These are phyloP conservation scores for Lucilia sericata DNA, from an alignment of 1,140 invertebrate species.

Conservation along the genomic window DNA sequence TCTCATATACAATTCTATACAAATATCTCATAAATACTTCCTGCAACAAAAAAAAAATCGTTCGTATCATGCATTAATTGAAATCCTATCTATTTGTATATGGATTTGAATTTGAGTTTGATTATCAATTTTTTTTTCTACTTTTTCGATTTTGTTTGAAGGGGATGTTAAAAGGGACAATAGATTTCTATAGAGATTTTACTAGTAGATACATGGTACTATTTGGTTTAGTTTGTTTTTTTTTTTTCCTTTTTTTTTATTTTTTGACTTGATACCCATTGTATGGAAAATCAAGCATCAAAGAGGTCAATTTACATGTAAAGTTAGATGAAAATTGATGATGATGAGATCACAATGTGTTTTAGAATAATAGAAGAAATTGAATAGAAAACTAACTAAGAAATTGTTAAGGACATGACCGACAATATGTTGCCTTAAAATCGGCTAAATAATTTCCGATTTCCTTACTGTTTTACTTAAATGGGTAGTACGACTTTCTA, in stretches of 20 bases:
- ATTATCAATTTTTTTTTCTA: too few relatives aligned
- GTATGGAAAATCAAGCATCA: neutral
- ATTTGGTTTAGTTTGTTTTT: neutral
- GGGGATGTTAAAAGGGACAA: neutral
- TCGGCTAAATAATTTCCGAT: too few relatives aligned
- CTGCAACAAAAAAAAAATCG: neutral
- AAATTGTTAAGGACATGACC: too few relatives aligned
- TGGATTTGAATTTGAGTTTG: neutral
- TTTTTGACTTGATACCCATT: neutral
- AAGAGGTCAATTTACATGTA: neutral
- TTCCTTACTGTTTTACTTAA: too few relatives aligned
- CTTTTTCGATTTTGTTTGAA: neutral
- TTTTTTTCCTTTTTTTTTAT: neutral
- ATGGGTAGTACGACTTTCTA: too few relatives aligned
- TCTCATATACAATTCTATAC: too few relatives aligned
- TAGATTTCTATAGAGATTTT: neutral
- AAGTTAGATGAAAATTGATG: neutral
- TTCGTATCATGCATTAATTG: neutral
- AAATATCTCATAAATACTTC: too few relatives aligned
- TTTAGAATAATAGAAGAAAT: too few relatives aligned
- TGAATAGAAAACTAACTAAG: too few relatives aligned
- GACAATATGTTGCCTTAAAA: too few relatives aligned
- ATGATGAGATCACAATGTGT: neutral
- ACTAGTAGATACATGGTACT: neutral
- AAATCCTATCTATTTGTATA: conserved; percentile 2